Evolutionary conservation across 2,797 vertebrate species (phyloP).

Genomic region (Sparidentex hasta): DNA sequence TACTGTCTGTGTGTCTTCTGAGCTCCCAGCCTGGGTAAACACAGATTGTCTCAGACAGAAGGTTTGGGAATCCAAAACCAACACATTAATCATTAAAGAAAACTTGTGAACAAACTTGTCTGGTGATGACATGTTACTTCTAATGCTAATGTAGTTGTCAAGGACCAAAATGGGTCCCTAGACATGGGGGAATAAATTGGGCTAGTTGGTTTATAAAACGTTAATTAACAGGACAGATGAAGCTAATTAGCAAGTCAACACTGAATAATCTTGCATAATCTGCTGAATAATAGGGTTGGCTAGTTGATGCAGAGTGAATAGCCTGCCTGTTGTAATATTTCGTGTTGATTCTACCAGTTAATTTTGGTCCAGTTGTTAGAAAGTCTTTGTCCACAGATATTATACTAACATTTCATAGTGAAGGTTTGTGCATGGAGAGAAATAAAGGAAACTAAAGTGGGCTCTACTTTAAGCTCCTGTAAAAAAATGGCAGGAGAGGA

Average conservation of each 20-base stretch:
- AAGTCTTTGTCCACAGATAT: neutral
- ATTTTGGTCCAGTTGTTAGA: neutral
- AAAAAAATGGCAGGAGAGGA: neutral
- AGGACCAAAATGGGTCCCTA: conserved; percentile 31
- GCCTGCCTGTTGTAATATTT: neutral
- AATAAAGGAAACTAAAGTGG: neutral
- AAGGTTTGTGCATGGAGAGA: neutral
- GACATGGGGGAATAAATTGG: conserved; percentile 15
- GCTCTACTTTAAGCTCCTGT: neutral
- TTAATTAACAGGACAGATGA: conserved; percentile 5
- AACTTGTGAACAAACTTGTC: conserved; percentile 62
- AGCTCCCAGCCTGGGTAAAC: conserved; percentile 58
- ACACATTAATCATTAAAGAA: conserved; percentile 68
- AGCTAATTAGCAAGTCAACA: conserved; percentile 24
- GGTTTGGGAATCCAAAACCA: conserved; percentile 63
- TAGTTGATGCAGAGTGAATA: conserved; percentile 7
- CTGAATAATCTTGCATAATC: conserved; percentile 27
- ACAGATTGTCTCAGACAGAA: conserved; percentile 61
- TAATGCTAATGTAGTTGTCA: conserved; percentile 44
- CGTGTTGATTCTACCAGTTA: neutral
- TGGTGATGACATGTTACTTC: conserved; percentile 35
- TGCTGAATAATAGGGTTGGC: conserved; percentile 9
- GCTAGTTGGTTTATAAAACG: conserved; percentile 13
- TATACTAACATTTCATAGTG: neutral
- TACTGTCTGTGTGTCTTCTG: conserved; percentile 37